These are phyloP conservation scores for Leucopsar rothschildi DNA, from an alignment of 2,113 vertebrate species.

Conservation along the genomic window DNA sequence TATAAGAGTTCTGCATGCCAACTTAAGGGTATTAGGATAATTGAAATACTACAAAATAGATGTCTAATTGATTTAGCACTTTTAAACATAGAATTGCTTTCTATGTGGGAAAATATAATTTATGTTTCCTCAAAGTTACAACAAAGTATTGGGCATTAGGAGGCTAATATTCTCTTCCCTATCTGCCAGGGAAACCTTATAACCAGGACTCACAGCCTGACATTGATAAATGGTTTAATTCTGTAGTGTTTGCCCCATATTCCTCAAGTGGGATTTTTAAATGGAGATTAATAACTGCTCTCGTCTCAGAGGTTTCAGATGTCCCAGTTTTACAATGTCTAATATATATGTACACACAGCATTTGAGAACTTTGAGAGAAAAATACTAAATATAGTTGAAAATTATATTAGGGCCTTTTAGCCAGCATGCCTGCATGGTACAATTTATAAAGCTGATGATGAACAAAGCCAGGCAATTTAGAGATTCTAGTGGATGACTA, in stretches of 20 bases:
- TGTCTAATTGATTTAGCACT: neutral
- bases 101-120: neutral
- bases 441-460: neutral
- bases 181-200: neutral
- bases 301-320: neutral
- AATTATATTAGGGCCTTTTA: neutral
- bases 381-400: neutral
- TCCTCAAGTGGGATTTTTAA: constrained; percentile 29
- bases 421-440: neutral
- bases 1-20: neutral
- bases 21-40: neutral
- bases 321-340: neutral
- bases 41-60: neutral
- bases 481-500: neutral
- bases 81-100: neutral
- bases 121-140: neutral
- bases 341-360: neutral
- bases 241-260: neutral
- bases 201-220: neutral
- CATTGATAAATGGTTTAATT: constrained; percentile 32
- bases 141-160: neutral
- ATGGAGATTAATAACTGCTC: neutral
- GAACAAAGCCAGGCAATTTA: neutral
- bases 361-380: neutral
- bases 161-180: neutral